phyloP scores from a whole-genome alignment of 2,113 vertebrate genomes.

The Antechinus flavipes region DNA sequence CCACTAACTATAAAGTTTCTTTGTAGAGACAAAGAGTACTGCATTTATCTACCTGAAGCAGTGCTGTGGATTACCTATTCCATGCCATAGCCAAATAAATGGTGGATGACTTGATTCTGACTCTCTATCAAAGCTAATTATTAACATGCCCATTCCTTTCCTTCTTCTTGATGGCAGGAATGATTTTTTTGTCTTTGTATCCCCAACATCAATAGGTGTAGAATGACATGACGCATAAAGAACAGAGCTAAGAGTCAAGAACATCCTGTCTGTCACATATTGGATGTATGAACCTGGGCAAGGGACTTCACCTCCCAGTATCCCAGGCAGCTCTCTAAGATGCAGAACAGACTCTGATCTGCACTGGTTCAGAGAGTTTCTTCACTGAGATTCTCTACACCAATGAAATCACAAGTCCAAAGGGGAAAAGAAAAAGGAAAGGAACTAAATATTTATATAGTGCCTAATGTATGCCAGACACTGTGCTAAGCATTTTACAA shows the following conservation, averaged over 20 bases:
- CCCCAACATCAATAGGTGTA: background rate
- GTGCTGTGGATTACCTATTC: background rate
- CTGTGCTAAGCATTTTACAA: background rate
- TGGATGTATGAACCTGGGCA: background rate
- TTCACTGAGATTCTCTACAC: background rate
- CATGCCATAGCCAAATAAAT: background rate
- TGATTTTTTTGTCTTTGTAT: background rate
- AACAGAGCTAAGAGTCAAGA: background rate
- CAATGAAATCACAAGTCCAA: background rate
- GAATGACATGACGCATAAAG: background rate
- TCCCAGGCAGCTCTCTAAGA: background rate
- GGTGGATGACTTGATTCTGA: background rate
- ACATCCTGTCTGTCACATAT: background rate
- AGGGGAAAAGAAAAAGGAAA: background rate
- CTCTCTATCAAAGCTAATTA: background rate
- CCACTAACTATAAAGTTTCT: background rate
- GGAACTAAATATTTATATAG: background rate
- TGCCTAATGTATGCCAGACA: background rate
- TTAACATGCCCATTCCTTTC: background rate
- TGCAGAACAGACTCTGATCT: background rate
- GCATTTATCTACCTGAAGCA: background rate
- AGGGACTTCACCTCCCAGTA: background rate
- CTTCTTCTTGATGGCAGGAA: background rate
- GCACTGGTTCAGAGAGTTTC: background rate
- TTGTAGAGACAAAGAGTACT: background rate